Base-by-base conservation (phyloP, 2,888 invertebrate genomes). In the Clepsis dumicolana region DNA sequence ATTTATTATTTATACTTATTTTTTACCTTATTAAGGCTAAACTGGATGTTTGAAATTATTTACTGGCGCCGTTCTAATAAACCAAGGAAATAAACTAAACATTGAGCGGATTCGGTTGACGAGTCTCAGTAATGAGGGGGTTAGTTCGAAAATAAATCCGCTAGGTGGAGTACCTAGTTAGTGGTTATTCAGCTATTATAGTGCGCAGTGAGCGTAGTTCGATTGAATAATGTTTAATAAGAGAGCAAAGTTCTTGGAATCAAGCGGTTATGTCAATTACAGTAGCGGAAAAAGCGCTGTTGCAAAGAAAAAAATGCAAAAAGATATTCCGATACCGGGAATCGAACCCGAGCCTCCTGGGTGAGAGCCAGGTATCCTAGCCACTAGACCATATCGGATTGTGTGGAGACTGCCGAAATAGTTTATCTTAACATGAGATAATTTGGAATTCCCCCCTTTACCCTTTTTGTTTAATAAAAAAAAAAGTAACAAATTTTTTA, bases 341-440 rank as follows among this genome's bases (percentile, higher is more conserved):
- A 90, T 90, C 87, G 88, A 89, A 91, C 89, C 90, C 88, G 91
- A 86, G 88, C 89, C 89, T 68, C 68, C 68, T 68, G 68, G 68
- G 68, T 68, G 68, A 68, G 68, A 68, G 68, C 68, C 71, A 88
- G 87, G 83, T 87, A 88, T 89, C 89, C 89, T 89, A 89, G 84
- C 90, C 89, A 90, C 88, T 90, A 91, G 90, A 90, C 89, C 87
- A 89, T 90, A 91, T 84, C 85, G 87, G 87, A 88, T 68, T 7
- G 10, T 63, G 12, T 0, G 0, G 0, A 1, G 0, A 0, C 0
- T 0, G 0, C 7, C 5, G 57, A 63, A 68, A 68, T 63, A 41
- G 0, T 10, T 16, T 1, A 50, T 18, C 10, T 18, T 5, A 18
- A 56, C 0, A 8, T 16, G 16, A 12, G 5, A 29, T n/a, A 12